Evolutionary conservation across 2,888 invertebrate genomes (phyloP).

Genomic region (Pyrochroa serraticornis): DNA sequence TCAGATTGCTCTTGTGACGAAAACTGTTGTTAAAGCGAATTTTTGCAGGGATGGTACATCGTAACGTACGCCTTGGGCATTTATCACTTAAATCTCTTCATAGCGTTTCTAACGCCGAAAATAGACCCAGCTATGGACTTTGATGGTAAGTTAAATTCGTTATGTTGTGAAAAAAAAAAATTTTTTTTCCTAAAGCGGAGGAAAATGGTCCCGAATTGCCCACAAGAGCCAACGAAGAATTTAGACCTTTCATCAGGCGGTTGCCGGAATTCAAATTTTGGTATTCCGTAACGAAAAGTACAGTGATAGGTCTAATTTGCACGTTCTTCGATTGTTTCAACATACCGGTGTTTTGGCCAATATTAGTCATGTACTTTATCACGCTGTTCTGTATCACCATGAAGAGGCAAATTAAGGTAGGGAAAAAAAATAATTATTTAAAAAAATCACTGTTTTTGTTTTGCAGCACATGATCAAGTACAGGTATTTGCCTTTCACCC

Average conservation of each 20-base stretch:
- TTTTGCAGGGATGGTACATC: slow-evolving; percentile 97
- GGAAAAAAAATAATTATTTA: slow-evolving; percentile 30
- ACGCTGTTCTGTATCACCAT: slow-evolving; percentile 98
- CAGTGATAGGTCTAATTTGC: slow-evolving; percentile 85
- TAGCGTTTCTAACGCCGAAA: slow-evolving; percentile 99
- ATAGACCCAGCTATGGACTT: slow-evolving; percentile 97
- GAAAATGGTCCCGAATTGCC: slow-evolving; percentile 91
- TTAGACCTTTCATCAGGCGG: slow-evolving; percentile 94
- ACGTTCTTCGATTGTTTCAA: slow-evolving; percentile 98
- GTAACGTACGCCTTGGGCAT: slow-evolving; percentile 99
- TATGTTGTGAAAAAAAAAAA: background rate
- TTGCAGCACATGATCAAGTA: slow-evolving; percentile 99
- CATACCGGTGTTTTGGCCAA: slow-evolving; percentile 99
- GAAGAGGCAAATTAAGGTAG: slow-evolving; percentile 99
- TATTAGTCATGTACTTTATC: slow-evolving; percentile 99
- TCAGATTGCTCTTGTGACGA: too few relatives aligned
- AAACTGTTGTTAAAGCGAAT: slow-evolving; percentile 15
- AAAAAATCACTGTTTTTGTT: slow-evolving; percentile 33
- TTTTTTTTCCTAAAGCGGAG: slow-evolving; percentile 63
- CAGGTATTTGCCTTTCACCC: slow-evolving; percentile 97
- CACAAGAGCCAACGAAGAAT: slow-evolving; percentile 94
- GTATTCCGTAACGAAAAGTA: slow-evolving; percentile 96
- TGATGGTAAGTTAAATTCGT: slow-evolving; percentile 69
- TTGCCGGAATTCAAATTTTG: slow-evolving; percentile 99
- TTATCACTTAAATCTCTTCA: slow-evolving; percentile 98